Evolutionary conservation across 2,797 vertebrate species (phyloP).

Genomic region (Gadopsis marmoratus): DNA sequence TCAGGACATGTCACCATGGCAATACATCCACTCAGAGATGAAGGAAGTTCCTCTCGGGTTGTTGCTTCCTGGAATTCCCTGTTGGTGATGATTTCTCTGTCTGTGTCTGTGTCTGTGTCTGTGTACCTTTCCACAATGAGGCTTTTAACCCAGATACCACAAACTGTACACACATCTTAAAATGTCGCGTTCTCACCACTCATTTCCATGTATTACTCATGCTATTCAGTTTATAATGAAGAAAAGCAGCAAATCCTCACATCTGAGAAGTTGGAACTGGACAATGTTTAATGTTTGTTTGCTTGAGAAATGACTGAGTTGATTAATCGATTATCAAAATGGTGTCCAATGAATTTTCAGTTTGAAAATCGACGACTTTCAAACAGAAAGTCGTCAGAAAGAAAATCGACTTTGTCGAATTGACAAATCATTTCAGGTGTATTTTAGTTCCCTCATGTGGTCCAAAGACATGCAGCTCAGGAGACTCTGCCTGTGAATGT

Average conservation of each 20-base stretch:
- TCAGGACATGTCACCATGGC: slow-evolving; percentile 41
- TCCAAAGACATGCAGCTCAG: slow-evolving; percentile 4
- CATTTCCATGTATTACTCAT: not conserved
- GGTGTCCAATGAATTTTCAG: not conserved
- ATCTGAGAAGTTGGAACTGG: not conserved
- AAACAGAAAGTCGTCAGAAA: too few relatives aligned
- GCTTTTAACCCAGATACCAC: slow-evolving; percentile 31
- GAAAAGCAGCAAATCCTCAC: not conserved
- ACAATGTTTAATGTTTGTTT: not conserved
- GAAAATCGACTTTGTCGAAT: too few relatives aligned
- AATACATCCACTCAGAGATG: slow-evolving; percentile 38
- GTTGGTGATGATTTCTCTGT: not conserved
- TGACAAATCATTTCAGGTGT: not conserved
- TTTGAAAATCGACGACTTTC: not conserved
- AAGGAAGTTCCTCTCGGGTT: slow-evolving; percentile 30
- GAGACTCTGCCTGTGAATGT: slow-evolving; percentile 9
- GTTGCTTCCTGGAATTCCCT: slow-evolving; percentile 26
- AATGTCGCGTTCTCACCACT: not conserved
- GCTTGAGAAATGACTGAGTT: not conserved
- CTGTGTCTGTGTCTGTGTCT: not conserved
- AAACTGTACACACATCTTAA: slow-evolving; percentile 17
- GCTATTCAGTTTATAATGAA: not conserved
- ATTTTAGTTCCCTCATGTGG: not conserved
- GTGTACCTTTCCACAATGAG: slow-evolving; percentile 5
- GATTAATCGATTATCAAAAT: not conserved